Evolutionary conservation across 2,113 vertebrate species (phyloP), one percentile per base, ranked within the genome.

Genomic region (Balaeniceps rex): DNA sequence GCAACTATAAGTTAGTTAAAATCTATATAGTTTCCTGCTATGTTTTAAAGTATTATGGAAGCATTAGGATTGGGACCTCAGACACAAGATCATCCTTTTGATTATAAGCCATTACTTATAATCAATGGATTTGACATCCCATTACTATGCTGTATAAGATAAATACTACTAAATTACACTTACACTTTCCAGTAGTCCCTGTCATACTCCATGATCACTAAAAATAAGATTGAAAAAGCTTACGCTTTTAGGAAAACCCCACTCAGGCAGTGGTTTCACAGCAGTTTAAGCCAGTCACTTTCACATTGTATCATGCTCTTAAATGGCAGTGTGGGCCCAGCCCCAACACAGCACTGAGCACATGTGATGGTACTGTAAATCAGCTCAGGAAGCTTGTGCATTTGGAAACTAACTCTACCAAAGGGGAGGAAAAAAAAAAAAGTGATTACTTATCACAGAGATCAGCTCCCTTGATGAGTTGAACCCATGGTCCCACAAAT

Each of bases 321-420:
- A 57, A 55, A 44, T 0, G 2, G 10, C 1, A 1, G 3, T 6
- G 28, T 47, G 23, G n/a, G 7, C 25, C 16, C 28, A 51, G 22
- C 9, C 22, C 25, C 9, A 57, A 9, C 33, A 57, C 12, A 44
- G 26, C 19, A 38, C 19, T n/a, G 33, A 71, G 28, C 11, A 26
- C 14, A 14, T 13, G 36, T 9, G 33, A 18, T 21, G 19, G 6
- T 26, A 36, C 5, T 2, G 0, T 34, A 76, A 65, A 93, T 61
- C 6, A 36, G 19, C 31, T 57, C 34, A 81, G 47, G n/a, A 81
- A 72, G 16, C 3, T 61, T 18, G 5, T 47, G 29, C 11, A 19
- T 68, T 72, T 77, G 33, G 19, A 65, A 76, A 47, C 17, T 44
- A 80, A 44, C 10, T 49, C 38, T 58, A 10, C 10, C 16, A 33